Conservation (phyloP, 2,888 invertebrate genomes). For the Polietes domitor region DNA sequence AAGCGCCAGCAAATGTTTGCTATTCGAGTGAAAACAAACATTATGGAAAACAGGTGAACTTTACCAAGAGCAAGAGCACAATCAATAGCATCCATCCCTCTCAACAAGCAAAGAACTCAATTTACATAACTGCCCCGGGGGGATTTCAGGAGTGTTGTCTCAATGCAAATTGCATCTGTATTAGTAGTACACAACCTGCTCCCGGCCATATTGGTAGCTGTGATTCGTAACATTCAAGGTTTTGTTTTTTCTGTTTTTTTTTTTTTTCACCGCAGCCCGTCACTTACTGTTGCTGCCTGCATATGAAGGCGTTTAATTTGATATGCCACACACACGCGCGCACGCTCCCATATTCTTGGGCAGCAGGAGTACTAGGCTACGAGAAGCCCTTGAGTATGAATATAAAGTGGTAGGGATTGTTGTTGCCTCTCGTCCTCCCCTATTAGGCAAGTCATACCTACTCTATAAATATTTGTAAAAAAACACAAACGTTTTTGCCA, state of each 20-base stretch:
- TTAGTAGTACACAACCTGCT: background rate
- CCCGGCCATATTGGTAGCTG: background rate
- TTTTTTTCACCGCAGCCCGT: background rate
- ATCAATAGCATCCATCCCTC: background rate
- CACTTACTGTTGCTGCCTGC: background rate
- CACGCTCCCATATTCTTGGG: background rate
- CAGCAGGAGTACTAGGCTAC: background rate
- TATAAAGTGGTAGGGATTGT: slow-evolving; percentile 37
- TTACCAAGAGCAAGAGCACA: background rate
- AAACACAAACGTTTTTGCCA: slow-evolving; percentile 19
- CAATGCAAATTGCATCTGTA: background rate
- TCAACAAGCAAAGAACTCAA: background rate
- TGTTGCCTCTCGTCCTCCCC: background rate
- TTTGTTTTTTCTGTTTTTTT: too few species aligned
- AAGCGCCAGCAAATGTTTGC: background rate
- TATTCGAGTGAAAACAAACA: background rate
- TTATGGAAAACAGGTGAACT: background rate
- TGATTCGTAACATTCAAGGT: background rate
- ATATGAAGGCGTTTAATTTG: background rate
- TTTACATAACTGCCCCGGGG: background rate
- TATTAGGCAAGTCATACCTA: slow-evolving; percentile 1
- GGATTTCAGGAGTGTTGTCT: background rate
- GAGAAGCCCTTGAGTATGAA: slow-evolving; percentile 32
- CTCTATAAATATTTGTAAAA: slow-evolving; percentile 26
- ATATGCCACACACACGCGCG: background rate